These are phyloP conservation scores for Drosophila pachea DNA, from an alignment of 1,140 invertebrate genomes.

Conservation along the genomic window DNA sequence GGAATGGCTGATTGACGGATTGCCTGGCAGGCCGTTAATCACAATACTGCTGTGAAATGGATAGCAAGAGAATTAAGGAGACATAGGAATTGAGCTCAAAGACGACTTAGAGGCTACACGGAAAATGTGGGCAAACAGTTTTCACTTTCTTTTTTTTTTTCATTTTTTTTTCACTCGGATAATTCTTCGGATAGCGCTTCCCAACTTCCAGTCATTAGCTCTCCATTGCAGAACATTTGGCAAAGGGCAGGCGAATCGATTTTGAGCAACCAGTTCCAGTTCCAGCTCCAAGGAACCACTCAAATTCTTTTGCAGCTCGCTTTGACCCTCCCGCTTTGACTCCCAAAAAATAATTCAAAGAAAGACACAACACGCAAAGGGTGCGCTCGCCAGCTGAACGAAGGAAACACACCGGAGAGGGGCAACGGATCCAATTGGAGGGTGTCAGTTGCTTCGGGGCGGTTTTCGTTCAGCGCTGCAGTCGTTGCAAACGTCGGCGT, in stretches of 20 bases:
- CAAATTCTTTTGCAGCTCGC: slow-evolving; percentile 7
- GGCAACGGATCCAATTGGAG: slow-evolving; percentile 1
- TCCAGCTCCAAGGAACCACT: slow-evolving; percentile 10
- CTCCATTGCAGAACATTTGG: too few relatives aligned
- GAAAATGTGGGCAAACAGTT: neutral
- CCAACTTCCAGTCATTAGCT: too few relatives aligned
- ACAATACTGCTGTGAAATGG: neutral
- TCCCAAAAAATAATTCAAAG: slow-evolving; percentile 16
- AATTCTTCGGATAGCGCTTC: too few relatives aligned
- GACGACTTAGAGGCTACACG: too few relatives aligned
- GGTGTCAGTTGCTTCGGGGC: slow-evolving; percentile 19
- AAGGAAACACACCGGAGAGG: neutral
- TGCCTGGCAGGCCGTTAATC: neutral
- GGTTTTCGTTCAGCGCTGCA: slow-evolving; percentile 14
- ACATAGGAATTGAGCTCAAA: neutral
- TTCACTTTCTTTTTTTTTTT: too few relatives aligned
- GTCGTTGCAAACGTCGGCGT: too few relatives aligned
- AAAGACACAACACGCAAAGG: slow-evolving; percentile 47
- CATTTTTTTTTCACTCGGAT: too few relatives aligned
- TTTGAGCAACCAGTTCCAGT: slow-evolving; percentile 18
- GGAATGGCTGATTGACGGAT: neutral
- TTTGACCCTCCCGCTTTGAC: slow-evolving; percentile 13
- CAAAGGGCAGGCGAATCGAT: slow-evolving; percentile 43
- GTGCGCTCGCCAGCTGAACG: slow-evolving; percentile 22
- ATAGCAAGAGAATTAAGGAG: neutral